Conservation (phyloP, 1,140 invertebrate species). For the Sitophilus oryzae region DNA sequence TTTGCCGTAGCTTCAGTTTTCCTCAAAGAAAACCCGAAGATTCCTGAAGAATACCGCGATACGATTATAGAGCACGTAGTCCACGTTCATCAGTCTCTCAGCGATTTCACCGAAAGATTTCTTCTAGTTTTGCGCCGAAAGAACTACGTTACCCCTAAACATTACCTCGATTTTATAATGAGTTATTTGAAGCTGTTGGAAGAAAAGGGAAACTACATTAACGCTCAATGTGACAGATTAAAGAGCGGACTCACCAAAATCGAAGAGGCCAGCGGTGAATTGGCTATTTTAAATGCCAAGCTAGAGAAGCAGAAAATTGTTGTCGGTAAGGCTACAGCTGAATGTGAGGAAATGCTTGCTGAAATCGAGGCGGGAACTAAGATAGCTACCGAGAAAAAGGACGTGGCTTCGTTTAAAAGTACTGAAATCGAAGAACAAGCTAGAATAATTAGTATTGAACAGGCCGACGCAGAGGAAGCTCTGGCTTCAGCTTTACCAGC, state of each 20-base stretch:
- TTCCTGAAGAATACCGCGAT: conserved; percentile 46
- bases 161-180: conserved; percentile 80
- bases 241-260: conserved; percentile 70
- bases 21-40: conserved; percentile 53
- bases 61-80: conserved; percentile 76
- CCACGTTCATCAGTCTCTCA: conserved; percentile 70
- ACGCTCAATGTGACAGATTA: conserved; percentile 61
- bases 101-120: conserved; percentile 67
- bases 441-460: conserved; percentile 69
- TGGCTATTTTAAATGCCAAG: conserved; percentile 66
- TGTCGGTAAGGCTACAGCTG: conserved; percentile 66
- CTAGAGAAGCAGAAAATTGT: conserved; percentile 70
- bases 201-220: conserved; percentile 61
- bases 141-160: conserved; percentile 85
- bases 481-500: conserved; percentile 74
- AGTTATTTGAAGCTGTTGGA: conserved; percentile 69
- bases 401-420: conserved; percentile 67
- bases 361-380: conserved; percentile 55
- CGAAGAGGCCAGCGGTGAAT: conserved; percentile 67
- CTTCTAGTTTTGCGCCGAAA: conserved; percentile 61
- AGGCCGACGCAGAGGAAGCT: conserved; percentile 72
- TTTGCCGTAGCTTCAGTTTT: conserved; percentile 77
- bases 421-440: conserved; percentile 74
- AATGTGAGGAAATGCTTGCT: conserved; percentile 64
- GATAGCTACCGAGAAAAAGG: conserved; percentile 64